Evolutionary conservation across 2,797 vertebrate genomes (phyloP), one percentile per base, ranked within the genome.

Genomic region (Alcedo atthis): DNA sequence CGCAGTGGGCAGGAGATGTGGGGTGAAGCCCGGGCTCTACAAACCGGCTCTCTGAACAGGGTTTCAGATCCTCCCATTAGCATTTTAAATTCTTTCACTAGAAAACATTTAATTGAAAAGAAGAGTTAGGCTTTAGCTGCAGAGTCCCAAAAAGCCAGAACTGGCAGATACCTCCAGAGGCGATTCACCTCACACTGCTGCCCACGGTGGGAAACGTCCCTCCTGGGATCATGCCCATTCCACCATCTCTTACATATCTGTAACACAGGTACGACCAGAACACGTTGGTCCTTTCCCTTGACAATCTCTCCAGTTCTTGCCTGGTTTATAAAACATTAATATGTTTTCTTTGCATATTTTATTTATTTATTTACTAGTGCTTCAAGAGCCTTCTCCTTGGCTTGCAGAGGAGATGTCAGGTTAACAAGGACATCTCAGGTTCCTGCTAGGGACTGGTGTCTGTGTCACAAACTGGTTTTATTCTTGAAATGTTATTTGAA

Each of bases 161-260:
- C 37, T n/a, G 69, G 40, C 24, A 13, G 58, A 12, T 20, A 30
- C 49, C 12, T 12, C 48, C 14, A 11, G 21, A 62, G 48, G 12
- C 0, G 33, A 48, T 14, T 69, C 59, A 32, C 24, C 19, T 54
- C 61, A 9, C 4, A 5, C 32, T 8, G 28, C 66, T 49, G 26
- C 42, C 30, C 1, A 1, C 0, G 1, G 18, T 21, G 70, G 58
- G 53, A 32, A 32, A n/a, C 15, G 2, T 46, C 51, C 35, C 24
- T 16, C 30, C 37, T 1, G 0, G 16, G 20, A 25, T 43, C 3
- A 0, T 3, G 12, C 25, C 33, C 13, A 1, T 4, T 45, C 67
- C 16, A 4, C 32, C 14, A 2, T 26, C n/a, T 35, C 33, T 28
- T 18, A 17, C 20, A 28, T 18, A 24, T 22, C 33, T 10, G 0